phyloP scores from a whole-genome alignment of 1,140 invertebrate species.

The Drosophila sp. region DNA sequence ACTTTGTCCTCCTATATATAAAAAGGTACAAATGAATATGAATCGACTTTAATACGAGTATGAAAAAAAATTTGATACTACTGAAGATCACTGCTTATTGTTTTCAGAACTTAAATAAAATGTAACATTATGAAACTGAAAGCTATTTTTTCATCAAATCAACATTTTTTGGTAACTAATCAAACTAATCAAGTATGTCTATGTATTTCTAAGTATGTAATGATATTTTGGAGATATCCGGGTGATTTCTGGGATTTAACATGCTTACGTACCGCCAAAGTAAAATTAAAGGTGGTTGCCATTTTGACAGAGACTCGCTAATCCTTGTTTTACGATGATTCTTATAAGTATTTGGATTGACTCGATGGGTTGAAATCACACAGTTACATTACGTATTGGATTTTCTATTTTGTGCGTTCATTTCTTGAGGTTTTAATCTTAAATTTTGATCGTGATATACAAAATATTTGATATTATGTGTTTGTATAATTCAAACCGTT shows the following conservation, averaged over 20 bases:
- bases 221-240: too few relatives aligned
- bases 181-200: too few relatives aligned
- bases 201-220: too few relatives aligned
- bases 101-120: too few relatives aligned
- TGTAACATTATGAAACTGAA: too few relatives aligned
- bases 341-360: neutral
- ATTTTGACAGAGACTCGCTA: neutral
- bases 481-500: constrained; percentile 37
- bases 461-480: neutral
- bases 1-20: constrained; percentile 83
- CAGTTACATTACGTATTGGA: neutral
- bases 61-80: neutral
- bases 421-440: neutral
- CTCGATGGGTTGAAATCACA: neutral
- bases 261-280: neutral
- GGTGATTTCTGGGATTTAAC: too few relatives aligned
- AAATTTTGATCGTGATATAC: constrained; percentile 2
- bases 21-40: constrained; percentile 2
- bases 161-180: too few relatives aligned
- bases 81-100: too few relatives aligned
- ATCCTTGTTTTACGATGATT: neutral
- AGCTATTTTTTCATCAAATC: too few relatives aligned
- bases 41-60: neutral
- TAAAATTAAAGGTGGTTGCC: constrained; percentile 3
- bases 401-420: neutral